phyloP scores from a whole-genome alignment of 2,888 invertebrate species.

The Diadromus collaris region DNA sequence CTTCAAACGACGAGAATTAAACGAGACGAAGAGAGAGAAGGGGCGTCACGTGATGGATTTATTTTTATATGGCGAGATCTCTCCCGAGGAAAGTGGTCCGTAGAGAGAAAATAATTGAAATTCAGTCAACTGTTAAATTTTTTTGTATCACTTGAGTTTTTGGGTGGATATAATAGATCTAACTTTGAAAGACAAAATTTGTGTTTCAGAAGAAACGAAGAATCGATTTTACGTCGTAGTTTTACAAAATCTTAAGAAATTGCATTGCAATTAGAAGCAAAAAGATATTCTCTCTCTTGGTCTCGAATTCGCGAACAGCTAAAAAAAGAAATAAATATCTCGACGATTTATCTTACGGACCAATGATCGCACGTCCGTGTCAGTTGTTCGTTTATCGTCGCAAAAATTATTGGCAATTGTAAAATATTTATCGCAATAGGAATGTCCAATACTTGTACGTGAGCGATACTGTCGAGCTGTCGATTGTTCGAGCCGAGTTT shows the following conservation, averaged over 20 bases:
- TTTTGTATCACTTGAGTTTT: not conserved
- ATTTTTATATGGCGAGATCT: not conserved
- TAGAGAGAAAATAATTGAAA: not conserved
- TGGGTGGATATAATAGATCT: constrained; percentile 16
- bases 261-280: not conserved
- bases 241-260: no score
- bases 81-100: not conserved
- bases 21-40: constrained; percentile 24
- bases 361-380: not conserved
- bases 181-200: constrained; percentile 14
- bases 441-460: constrained; percentile 63
- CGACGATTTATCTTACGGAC: not conserved
- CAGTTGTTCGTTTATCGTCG: constrained; percentile 38
- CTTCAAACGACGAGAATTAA: constrained; percentile 10
- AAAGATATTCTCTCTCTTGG: constrained; percentile 49
- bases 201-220: not conserved
- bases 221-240: constrained; percentile 11
- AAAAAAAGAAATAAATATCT: not conserved
- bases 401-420: constrained; percentile 49
- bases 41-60: not conserved
- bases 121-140: not conserved
- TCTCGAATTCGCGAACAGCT: constrained; percentile 25
- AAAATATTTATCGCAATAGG: constrained; percentile 47
- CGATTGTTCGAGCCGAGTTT: constrained; percentile 22
- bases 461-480: constrained; percentile 56